Evolutionary conservation across 1,140 invertebrate genomes (phyloP), one percentile per base, ranked within the genome.

Genomic region (Pseudomyrmex sp.): DNA sequence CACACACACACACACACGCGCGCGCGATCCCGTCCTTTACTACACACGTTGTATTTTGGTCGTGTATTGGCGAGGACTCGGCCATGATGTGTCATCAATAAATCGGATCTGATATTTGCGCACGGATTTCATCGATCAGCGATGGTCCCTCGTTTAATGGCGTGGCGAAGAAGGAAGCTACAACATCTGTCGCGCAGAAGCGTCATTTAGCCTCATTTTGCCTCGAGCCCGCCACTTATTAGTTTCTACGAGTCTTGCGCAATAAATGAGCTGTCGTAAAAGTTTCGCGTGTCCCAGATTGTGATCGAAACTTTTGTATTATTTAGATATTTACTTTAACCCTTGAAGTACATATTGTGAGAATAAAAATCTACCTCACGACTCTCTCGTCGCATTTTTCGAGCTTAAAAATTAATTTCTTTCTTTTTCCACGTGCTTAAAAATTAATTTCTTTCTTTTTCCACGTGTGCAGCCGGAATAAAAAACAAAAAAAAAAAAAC

Each of bases 1-100:
- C 35, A n/a, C n/a, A n/a, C n/a, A n/a, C 68, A 50, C 56, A 18
- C 23, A 1, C 13, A 7, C 44, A 58, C 35, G 10, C 61, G 2
- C 61, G 9, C 10, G 18, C 35, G 9, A 44, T 46, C 20, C 10
- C 12, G 35, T 44, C 74, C 3, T 54, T 44, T 23, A 35, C 13
- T 5, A 23, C 23, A 20, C 48, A 20, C 48, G 18, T 61, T 46
- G 23, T 63, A 35, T 59, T 13, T 26, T 10, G 23, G 10, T 13
- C 74, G 20, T 26, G 3, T 63, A 56, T 70, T 23, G 26, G 26
- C 56, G 15, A 59, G 12, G 56, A 85, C 75, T 75, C 77, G 77
- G 52, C 58, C 62, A 76, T 87, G 72, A 85, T 79, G 66, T 69
- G 46, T 86, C 85, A 70, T 86, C 84, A 85, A 52, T 52, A 10